Conservation (phyloP, 2,797 vertebrate species). For the Emydoidea blandingii region DNA sequence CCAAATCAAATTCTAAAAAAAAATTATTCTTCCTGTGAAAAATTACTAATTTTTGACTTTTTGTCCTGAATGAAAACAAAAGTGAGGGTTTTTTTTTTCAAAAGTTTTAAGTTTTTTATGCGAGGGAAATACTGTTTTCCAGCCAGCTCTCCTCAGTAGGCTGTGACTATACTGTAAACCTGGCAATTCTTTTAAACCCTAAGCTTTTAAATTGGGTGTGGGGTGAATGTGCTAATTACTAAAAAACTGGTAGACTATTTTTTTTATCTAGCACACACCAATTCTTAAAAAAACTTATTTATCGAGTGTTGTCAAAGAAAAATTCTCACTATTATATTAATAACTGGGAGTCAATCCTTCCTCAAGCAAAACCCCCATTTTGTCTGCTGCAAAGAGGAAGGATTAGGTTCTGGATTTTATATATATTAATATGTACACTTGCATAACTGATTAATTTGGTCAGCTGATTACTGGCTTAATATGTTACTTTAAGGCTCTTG, state of each 20-base stretch:
- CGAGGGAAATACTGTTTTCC: neutral
- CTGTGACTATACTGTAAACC: rapidly evolving
- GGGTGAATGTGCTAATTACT: neutral
- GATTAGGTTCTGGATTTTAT: neutral
- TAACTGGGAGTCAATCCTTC: neutral
- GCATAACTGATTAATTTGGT: neutral
- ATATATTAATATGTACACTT: neutral
- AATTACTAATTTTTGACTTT: neutral
- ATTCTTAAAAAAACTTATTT: neutral
- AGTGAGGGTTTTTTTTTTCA: neutral
- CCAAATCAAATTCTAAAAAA: neutral
- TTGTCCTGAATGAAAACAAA: neutral
- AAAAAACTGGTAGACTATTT: neutral
- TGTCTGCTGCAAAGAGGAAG: neutral
- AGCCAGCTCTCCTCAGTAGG: neutral
- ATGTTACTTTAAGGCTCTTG: neutral
- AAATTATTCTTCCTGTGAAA: neutral
- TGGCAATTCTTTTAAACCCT: neutral
- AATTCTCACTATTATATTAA: neutral
- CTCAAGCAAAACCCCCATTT: neutral
- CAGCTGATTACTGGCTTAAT: neutral
- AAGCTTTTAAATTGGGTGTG: neutral
- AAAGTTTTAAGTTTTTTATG: neutral
- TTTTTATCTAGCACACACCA: neutral
- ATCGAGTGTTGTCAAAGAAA: neutral